Evolutionary conservation across 2,888 invertebrate genomes (phyloP).

Genomic region (Margaritifera margaritifera): DNA sequence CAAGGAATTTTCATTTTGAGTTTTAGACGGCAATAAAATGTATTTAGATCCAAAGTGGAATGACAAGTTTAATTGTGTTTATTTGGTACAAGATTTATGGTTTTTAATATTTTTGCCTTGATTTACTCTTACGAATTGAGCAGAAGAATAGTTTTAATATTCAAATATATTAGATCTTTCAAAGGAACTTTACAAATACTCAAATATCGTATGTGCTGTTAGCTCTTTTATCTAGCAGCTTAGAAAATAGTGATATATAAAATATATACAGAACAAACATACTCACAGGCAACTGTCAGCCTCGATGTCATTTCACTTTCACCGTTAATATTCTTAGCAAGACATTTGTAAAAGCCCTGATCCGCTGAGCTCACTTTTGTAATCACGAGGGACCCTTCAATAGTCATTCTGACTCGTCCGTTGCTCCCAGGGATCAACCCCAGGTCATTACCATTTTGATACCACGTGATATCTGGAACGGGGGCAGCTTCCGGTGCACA

Average conservation of each 20-base stretch:
- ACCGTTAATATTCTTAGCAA: constrained; percentile 57
- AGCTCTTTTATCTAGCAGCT: not conserved
- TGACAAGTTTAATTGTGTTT: too few species aligned
- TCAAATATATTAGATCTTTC: too few species aligned
- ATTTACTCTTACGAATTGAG: too few species aligned
- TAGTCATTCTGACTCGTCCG: constrained; percentile 3
- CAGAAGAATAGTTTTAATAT: too few species aligned
- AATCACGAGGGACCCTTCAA: constrained; percentile 87
- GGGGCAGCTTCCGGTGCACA: constrained; percentile 97
- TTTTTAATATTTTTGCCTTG: too few species aligned
- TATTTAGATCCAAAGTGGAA: too few species aligned
- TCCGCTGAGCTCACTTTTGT: constrained; percentile 70
- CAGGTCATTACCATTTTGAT: constrained; percentile 81
- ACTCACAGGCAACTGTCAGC: constrained; percentile 29
- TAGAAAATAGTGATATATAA: not conserved
- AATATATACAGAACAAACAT: not conserved
- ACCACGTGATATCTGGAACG: constrained; percentile 85
- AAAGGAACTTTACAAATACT: not conserved
- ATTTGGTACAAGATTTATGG: too few species aligned
- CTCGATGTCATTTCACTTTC: constrained; percentile 21
- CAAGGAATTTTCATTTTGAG: too few species aligned
- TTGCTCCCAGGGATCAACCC: constrained; percentile 16
- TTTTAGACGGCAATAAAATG: too few species aligned
- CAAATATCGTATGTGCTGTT: not conserved
- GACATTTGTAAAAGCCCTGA: constrained; percentile 60